These are phyloP conservation scores for Heliothis peltigera DNA, from an alignment of 2,888 invertebrate species.

Conservation along the genomic window DNA sequence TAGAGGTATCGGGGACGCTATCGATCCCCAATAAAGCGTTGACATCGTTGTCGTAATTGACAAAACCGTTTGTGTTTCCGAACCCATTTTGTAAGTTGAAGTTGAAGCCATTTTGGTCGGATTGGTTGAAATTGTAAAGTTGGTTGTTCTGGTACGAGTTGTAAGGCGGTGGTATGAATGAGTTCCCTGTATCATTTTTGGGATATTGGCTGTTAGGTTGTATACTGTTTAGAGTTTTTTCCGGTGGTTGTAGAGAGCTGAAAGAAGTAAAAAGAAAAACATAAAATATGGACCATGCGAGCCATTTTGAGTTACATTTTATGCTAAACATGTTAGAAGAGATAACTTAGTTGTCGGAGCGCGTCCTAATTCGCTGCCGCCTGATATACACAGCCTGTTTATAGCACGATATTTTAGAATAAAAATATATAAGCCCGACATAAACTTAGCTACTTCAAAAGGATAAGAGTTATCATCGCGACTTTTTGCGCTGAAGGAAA, in stretches of 20 bases:
- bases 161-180: slow-evolving; percentile 75
- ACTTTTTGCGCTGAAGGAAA: no score
- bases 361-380: neutral
- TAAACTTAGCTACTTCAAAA: no score
- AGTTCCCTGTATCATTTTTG: slow-evolving; percentile 74
- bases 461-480: no score
- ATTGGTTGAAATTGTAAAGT: slow-evolving; percentile 77
- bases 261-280: slow-evolving; percentile 48
- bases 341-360: neutral
- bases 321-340: slow-evolving; percentile 1
- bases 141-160: slow-evolving; percentile 74
- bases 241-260: slow-evolving; percentile 83
- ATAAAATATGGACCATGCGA: neutral
- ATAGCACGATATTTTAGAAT: no score
- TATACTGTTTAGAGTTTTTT: slow-evolving; percentile 77
- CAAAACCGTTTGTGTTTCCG: slow-evolving; percentile 76
- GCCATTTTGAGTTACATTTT: neutral
- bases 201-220: slow-evolving; percentile 73
- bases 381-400: no score
- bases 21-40: slow-evolving; percentile 77
- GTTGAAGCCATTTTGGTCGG: slow-evolving; percentile 79
- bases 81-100: slow-evolving; percentile 80
- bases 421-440: no score
- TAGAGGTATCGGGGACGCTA: slow-evolving; percentile 70
- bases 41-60: slow-evolving; percentile 82